A percentile compares a stretch with the other conserved stretches of the same genome.
Conservation (phyloP, 2,888 invertebrate species). For the Exephanes ischioxanthus region DNA sequence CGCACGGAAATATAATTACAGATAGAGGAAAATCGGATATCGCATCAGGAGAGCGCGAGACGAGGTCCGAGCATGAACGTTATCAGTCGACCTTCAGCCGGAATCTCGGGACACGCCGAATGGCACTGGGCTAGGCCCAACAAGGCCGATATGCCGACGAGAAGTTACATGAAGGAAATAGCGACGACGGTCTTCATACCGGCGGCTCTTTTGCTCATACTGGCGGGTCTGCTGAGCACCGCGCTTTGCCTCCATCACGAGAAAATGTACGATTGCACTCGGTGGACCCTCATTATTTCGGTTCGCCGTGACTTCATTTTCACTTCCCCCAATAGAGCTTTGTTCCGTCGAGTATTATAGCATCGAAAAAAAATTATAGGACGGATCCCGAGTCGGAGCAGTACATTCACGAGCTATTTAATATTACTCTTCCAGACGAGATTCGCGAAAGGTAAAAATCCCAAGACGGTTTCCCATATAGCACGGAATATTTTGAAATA, state of each 20-base stretch:
- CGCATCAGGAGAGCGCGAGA: conserved; percentile 80
- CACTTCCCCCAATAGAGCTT: background rate
- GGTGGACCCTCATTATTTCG: conserved; percentile 1
- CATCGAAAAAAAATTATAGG: conserved; percentile 74
- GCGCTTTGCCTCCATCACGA: conserved; percentile 92
- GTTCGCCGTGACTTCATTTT: background rate
- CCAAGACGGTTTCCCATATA: conserved; percentile 20
- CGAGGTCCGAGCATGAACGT: conserved; percentile 81
- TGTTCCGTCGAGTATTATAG: background rate
- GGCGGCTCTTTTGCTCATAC: conserved; percentile 88
- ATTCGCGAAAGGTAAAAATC: conserved; percentile 55
- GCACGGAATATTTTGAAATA: too few relatives aligned
- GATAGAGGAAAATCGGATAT: conserved; percentile 79
- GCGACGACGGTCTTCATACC: conserved; percentile 90
- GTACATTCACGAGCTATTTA: conserved; percentile 82
- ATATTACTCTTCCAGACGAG: conserved; percentile 71
- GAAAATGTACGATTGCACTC: conserved; percentile 89
- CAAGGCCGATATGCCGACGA: conserved; percentile 87
- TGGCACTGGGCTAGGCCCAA: conserved; percentile 89
- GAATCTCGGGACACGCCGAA: conserved; percentile 82
- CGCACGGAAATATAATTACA: conserved; percentile 55
- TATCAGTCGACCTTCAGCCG: conserved; percentile 77
- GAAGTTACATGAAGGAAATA: conserved; percentile 90
- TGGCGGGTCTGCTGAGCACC: conserved; percentile 89
- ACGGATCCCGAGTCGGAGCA: conserved; percentile 79